Base-by-base conservation (phyloP, 1,140 invertebrate species). In the Meloidogyne exigua region DNA sequence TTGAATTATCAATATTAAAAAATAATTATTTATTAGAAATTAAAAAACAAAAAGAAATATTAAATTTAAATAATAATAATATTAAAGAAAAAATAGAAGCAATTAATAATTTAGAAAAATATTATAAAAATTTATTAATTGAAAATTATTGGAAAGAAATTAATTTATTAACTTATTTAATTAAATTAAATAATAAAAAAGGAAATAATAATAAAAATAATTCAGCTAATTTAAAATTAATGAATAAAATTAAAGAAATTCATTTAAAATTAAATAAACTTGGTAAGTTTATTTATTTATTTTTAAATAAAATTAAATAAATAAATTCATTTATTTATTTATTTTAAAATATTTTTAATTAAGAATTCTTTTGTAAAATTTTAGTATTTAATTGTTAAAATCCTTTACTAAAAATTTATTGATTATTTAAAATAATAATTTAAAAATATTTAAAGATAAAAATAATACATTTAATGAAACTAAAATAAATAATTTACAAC, bases 51-150 rank as follows among this genome's bases (percentile, higher is more conserved):
- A 57, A 9, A 57, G 13, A 57, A 57, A 9, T 39, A 39, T 39
- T 39, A n/a, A n/a, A 57, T n/a, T 57, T 57, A n/a, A n/a, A n/a
- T n/a, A 57, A n/a, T 18, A 57, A 57, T 15, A 57, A 57, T 57
- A n/a, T 57, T 18, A n/a, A 57, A 0, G n/a, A n/a, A n/a, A 57
- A n/a, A 57, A 57, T n/a, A 57, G 12, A 57, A 57, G 4, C 18
- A 57, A 57, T 57, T 57, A 57, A 57, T n/a, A 57, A 57, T n/a
- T 57, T 57, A n/a, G 49, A 57, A 57, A 57, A 57, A 57, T n/a
- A 57, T 57, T 57, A 57, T 57, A 57, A 57, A 57, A n/a, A n/a
- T n/a, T 57, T 57, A 57, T n/a, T 57, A n/a, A 57, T n/a, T 57
- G 49, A 57, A 57, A n/a, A n/a, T 57, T n/a, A 57, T 57, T 57